phyloP scores from a whole-genome alignment of 2,113 vertebrate genomes.

The Myodes glareolus region DNA sequence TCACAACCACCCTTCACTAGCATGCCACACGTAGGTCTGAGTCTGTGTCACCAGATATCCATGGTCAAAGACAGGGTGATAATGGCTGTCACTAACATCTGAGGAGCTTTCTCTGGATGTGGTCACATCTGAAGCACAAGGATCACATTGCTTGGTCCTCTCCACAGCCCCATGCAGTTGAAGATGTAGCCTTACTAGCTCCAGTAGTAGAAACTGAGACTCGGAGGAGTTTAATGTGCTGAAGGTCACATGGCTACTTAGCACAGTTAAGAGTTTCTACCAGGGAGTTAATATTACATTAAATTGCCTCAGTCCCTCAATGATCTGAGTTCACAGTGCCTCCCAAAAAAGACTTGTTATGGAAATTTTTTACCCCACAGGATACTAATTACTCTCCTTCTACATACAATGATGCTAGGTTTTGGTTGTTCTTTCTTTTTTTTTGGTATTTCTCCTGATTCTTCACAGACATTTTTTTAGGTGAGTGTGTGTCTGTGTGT shows the following conservation, averaged over 20 bases:
- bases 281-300: not conserved
- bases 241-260: not conserved
- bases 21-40: not conserved
- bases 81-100: not conserved
- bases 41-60: not conserved
- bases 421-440: not conserved
- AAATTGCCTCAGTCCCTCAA: not conserved
- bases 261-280: not conserved
- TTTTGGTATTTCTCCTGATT: not conserved
- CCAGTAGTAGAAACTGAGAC: not conserved
- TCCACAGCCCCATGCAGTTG: not conserved
- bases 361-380: not conserved
- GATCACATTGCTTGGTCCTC: not conserved
- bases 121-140: not conserved
- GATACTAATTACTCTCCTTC: not conserved
- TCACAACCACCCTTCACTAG: fast-evolving
- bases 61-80: not conserved
- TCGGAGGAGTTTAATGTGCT: not conserved
- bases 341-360: not conserved
- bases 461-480: not conserved
- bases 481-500: not conserved
- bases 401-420: not conserved
- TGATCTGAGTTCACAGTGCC: not conserved
- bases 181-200: not conserved
- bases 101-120: not conserved